Evolutionary conservation across 1,140 invertebrate genomes (phyloP).

Genomic region (Atta colombica): DNA sequence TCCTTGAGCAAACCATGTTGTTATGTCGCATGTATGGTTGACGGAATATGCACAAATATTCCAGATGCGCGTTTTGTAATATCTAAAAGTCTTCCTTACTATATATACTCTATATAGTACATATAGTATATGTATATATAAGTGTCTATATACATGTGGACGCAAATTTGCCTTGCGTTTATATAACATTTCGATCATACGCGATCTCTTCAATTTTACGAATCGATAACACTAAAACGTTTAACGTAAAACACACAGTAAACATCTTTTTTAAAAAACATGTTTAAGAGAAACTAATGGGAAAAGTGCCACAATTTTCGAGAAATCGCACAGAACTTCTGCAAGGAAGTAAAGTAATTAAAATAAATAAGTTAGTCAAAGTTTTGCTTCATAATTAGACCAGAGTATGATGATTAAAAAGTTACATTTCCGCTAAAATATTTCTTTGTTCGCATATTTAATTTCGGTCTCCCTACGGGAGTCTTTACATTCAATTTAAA

Average conservation of each 20-base stretch:
- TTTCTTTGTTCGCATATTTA: conserved; percentile 8
- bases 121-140: neutral
- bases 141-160: neutral
- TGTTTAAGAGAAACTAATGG: neutral
- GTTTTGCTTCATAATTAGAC: conserved; percentile 35
- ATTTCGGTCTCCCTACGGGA: neutral
- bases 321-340: neutral
- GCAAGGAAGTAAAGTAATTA: conserved; percentile 31
- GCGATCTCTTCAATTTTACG: neutral
- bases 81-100: neutral
- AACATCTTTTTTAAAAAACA: neutral
- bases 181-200: neutral
- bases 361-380: conserved; percentile 17
- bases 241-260: too few species aligned
- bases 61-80: neutral
- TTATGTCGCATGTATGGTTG: neutral
- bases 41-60: conserved; percentile 15
- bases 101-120: neutral
- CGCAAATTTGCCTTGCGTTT: neutral
- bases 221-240: neutral
- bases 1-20: neutral
- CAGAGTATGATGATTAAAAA: conserved; percentile 20
- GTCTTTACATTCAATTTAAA: conserved; percentile 24
- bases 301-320: conserved; percentile 20
- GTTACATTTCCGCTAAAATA: conserved; percentile 4